Conservation (phyloP, 2,888 invertebrate species). For the Pecten maximus region DNA sequence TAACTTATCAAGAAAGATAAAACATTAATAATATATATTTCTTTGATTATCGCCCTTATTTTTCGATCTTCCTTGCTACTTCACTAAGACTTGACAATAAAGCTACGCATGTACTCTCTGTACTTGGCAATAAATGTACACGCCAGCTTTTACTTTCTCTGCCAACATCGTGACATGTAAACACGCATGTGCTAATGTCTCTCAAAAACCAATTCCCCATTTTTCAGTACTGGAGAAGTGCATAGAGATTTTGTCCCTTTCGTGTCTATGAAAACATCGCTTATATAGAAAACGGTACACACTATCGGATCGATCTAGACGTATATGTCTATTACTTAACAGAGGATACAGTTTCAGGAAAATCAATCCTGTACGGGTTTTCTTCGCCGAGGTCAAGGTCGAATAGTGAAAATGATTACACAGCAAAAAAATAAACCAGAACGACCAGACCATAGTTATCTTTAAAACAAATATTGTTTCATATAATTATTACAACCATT, state of each 20-base stretch:
- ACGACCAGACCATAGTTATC: too few relatives aligned
- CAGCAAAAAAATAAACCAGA: background rate
- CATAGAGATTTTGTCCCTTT: background rate
- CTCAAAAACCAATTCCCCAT: background rate
- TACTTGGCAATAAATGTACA: background rate
- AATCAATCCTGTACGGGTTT: background rate
- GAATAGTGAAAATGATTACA: background rate
- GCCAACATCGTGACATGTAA: background rate
- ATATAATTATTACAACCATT: too few relatives aligned
- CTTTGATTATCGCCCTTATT: background rate
- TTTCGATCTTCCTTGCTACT: background rate
- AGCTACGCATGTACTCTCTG: background rate
- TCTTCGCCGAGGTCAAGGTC: background rate
- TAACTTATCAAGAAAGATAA: too few relatives aligned
- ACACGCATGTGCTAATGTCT: background rate
- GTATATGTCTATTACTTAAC: slow-evolving; percentile 10
- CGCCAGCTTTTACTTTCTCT: background rate
- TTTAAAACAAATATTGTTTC: too few relatives aligned
- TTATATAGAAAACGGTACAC: background rate
- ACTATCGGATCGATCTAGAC: background rate
- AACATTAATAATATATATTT: background rate
- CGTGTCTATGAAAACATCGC: background rate
- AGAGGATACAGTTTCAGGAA: background rate
- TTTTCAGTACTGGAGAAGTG: background rate
- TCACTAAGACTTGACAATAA: background rate